Conservation (phyloP, 2,888 invertebrate genomes). For the Aspidiotus destructor region DNA sequence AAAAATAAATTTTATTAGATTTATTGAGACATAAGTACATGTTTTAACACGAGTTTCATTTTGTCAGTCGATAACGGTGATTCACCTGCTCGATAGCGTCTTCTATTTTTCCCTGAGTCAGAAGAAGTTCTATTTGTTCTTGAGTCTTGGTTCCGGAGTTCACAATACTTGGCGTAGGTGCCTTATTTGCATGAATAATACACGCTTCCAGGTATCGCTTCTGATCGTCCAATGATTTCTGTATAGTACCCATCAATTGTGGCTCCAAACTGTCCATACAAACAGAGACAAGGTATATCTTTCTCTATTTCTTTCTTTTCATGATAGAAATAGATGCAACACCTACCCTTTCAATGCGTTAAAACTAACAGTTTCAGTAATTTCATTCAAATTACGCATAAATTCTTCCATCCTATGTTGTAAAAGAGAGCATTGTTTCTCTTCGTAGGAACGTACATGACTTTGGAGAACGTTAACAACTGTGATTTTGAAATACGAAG, state of each 20-base stretch:
- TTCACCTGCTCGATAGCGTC: conserved; percentile 19
- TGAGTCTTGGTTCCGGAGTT: neutral
- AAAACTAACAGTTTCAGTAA: conserved; percentile 13
- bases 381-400: conserved; percentile 12
- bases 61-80: neutral
- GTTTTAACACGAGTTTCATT: no score
- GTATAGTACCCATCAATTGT: conserved; percentile 8
- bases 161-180: neutral
- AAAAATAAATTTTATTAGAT: neutral
- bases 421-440: conserved; percentile 15
- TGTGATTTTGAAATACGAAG: neutral
- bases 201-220: conserved; percentile 13
- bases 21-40: no score
- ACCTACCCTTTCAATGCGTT: conserved; percentile 20
- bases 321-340: neutral
- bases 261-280: conserved; percentile 7
- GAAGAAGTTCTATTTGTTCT: conserved; percentile 14
- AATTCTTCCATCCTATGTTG: conserved; percentile 19
- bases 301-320: neutral
- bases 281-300: neutral
- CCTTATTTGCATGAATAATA: conserved; percentile 13
- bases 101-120: conserved; percentile 16
- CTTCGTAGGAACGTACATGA: conserved; percentile 20
- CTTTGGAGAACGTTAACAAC: conserved; percentile 22
- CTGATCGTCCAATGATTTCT: conserved; percentile 19